Evolutionary conservation across 2,113 vertebrate genomes (phyloP).

Genomic region (Actenoides lindsayi): DNA sequence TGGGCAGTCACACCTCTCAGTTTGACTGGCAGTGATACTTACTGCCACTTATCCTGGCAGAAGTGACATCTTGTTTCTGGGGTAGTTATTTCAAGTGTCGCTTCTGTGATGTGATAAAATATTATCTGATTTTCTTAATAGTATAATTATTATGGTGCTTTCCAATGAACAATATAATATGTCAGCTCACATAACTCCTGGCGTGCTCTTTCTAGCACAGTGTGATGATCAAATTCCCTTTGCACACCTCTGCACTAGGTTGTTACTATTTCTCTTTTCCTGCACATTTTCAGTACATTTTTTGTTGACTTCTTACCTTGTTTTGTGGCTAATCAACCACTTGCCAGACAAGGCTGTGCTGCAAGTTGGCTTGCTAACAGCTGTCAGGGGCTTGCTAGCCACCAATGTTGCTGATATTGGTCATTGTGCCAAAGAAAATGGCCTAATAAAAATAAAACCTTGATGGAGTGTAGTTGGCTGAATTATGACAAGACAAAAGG

Average conservation of each 20-base stretch:
- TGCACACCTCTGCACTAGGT: neutral
- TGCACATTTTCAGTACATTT: neutral
- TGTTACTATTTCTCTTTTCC: neutral
- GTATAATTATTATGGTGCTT: neutral
- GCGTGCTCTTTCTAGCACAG: neutral
- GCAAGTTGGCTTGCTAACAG: neutral
- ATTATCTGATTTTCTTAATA: neutral
- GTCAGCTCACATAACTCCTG: neutral
- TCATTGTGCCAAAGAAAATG: neutral
- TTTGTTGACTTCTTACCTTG: neutral
- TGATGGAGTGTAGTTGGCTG: neutral
- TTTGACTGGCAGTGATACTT: neutral
- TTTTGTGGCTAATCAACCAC: neutral
- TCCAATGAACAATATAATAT: neutral
- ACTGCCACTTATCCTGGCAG: neutral
- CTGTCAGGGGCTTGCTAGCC: neutral
- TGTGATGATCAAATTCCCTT: neutral
- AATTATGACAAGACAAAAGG: neutral
- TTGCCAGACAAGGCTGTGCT: neutral
- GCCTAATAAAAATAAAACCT: neutral
- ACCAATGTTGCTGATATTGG: neutral
- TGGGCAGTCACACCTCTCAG: neutral
- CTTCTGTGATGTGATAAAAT: neutral
- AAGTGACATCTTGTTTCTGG: neutral
- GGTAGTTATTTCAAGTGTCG: neutral